Conservation (phyloP, 2,888 invertebrate genomes). For the Agonopterix heracliana region DNA sequence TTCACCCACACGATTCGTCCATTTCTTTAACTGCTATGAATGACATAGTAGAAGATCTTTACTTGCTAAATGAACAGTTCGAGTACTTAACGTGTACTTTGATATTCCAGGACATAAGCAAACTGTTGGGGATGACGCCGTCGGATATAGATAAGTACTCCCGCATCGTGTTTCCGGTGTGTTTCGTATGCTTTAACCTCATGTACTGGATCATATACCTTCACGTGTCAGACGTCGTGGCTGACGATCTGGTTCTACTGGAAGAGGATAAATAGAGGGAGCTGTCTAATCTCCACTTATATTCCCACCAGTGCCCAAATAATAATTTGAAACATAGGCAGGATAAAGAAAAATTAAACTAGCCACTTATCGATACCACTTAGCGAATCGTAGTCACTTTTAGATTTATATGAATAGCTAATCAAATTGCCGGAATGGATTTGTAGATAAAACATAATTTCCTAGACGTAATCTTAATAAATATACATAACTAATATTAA, state of each 20-base stretch:
- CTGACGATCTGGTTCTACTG: conserved; percentile 93
- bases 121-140: conserved; percentile 93
- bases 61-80: no score
- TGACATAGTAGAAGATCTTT: no score
- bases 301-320: conserved; percentile 42
- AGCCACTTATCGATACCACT: conserved; percentile 5
- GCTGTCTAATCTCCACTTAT: conserved; percentile 51
- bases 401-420: conserved; percentile 18
- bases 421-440: conserved; percentile 19
- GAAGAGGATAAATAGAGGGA: conserved; percentile 77
- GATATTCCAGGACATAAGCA: conserved; percentile 85
- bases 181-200: conserved; percentile 98
- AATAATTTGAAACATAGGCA: conserved; percentile 55
- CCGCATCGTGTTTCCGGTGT: conserved; percentile 97
- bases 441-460: conserved; percentile 25
- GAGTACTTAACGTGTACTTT: no score
- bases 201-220: conserved; percentile 99
- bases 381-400: conserved; percentile 11
- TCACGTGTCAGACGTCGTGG: conserved; percentile 96
- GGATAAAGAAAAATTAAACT: neutral
- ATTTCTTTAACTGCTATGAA: no score
- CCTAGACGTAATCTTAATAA: conserved; percentile 19
- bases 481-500: conserved; percentile 2
- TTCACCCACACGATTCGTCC: no score
- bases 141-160: conserved; percentile 99